Conservation (phyloP, 2,113 vertebrate species). For the Amphiprion percula region DNA sequence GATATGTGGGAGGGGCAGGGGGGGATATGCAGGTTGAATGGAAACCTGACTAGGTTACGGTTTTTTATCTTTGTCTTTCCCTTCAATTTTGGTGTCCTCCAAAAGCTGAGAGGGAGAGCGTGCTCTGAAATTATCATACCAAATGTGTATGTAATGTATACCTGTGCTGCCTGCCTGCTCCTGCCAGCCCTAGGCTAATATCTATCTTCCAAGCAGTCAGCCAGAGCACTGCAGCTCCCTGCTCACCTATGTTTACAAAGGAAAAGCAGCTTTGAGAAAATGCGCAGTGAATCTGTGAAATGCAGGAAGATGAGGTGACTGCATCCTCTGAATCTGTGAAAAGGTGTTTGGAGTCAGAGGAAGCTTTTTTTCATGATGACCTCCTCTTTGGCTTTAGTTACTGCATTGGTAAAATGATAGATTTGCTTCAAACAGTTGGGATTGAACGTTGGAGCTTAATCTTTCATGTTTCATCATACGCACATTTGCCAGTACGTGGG, state of each 20-base stretch:
- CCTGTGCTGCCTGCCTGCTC: conserved; percentile 36
- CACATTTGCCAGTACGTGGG: conserved; percentile 21
- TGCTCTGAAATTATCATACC: conserved; percentile 60
- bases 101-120: conserved; percentile 10
- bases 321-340: conserved; percentile 1
- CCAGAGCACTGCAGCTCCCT: neutral
- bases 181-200: conserved; percentile 37
- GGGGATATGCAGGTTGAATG: conserved; percentile 12
- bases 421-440: conserved; percentile 27
- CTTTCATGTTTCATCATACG: conserved; percentile 26
- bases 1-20: conserved; percentile 17
- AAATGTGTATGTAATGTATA: conserved; percentile 55
- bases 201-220: conserved; percentile 26
- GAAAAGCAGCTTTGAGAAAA: conserved; percentile 5
- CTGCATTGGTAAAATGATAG: neutral
- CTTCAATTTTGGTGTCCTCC: conserved; percentile 18
- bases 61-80: conserved; percentile 36
- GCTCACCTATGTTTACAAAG: conserved; percentile 4
- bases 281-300: neutral
- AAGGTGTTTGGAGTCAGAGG: conserved; percentile 1
- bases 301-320: neutral
- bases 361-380: neutral
- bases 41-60: conserved; percentile 9
- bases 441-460: conserved; percentile 13
- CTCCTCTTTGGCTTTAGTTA: neutral